Percentiles rank a stretch among this genome's conserved stretches.
phyloP scores from a whole-genome alignment of 2,113 vertebrate species.

The Apistogramma diplotaenia region DNA sequence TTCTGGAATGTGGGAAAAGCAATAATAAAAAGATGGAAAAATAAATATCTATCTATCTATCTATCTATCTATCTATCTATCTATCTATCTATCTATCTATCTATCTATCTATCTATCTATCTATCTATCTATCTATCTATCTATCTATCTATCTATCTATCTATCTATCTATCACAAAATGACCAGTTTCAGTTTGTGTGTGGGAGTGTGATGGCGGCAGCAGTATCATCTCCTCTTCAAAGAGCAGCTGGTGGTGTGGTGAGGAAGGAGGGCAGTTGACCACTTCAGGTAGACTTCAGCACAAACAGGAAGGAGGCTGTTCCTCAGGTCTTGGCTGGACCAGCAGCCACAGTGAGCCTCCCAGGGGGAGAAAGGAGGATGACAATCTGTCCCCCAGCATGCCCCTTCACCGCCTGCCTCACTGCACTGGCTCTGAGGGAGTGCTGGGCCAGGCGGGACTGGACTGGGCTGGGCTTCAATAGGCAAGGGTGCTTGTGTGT shows the following conservation, averaged over 20 bases:
- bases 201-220: neutral
- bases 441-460: conserved; percentile 60
- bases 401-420: conserved; percentile 70
- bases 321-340: conserved; percentile 74
- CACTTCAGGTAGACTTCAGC: conserved; percentile 73
- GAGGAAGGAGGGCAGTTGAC: conserved; percentile 65
- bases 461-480: conserved; percentile 56
- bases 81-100: neutral
- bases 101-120: neutral
- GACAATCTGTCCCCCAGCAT: conserved; percentile 82
- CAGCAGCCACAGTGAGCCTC: conserved; percentile 70
- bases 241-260: conserved; percentile 26
- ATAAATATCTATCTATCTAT: too few species aligned
- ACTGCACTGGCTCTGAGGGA: conserved; percentile 67
- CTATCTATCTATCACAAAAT: neutral
- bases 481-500: conserved; percentile 37
- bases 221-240: conserved; percentile 34
- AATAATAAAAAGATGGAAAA: too few species aligned
- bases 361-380: conserved; percentile 68
- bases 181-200: conserved; percentile 21
- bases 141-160: neutral
- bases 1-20: too few species aligned
- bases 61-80: too few species aligned
- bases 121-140: neutral
- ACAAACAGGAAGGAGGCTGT: conserved; percentile 78